Evolutionary conservation across 2,113 vertebrate species (phyloP), one percentile per base, ranked within the genome.

Genomic region (Istiophorus platypterus): DNA sequence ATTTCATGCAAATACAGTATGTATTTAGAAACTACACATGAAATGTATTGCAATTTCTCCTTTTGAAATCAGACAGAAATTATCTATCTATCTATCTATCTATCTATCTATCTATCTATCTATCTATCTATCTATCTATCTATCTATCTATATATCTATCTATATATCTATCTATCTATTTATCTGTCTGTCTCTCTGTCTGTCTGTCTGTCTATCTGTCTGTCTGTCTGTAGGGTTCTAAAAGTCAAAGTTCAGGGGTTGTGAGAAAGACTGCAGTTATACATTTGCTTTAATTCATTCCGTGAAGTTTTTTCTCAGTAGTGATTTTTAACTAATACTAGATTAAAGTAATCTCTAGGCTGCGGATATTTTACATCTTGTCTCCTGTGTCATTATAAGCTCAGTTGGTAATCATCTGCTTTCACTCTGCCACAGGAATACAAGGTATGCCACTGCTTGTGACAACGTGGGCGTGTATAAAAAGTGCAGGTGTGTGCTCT

Each of bases 301-400:
- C 49, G 26, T 37, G 34, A 6, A 56, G 14, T 26, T 72, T 63
- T 71, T 34, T 10, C 47, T 57, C 11, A 29, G 10, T 18, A 51
- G 29, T 85, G 31, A 62, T 75, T 85, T 87, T 79, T 78, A 89
- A 84, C 72, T 85, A 78, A 76, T 69, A 49, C 39, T 73, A 84
- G 80, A 88, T 90, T 84, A 89, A 66, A 87, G 26, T 90, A 91
- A 92, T 92, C 87, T 85, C 61, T 66, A n/a, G 22, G 58, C 67
- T 71, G 69, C 68, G 81, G 73, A 78, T 82, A 83, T 85, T 85
- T 89, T 37, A 81, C 54, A 66, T 82, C 49, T 83, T 87, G 62
- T 78, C 70, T 31, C 27, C 24, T 2, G 15, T 86, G 70, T 84
- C 63, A 72, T 71, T 52, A 85, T 76, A 39, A 89, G 7, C 70